Percentiles rank a stretch among this genome's conserved stretches.
Conservation (phyloP, 2,113 vertebrate species). For the Microcebus ravelobensis region DNA sequence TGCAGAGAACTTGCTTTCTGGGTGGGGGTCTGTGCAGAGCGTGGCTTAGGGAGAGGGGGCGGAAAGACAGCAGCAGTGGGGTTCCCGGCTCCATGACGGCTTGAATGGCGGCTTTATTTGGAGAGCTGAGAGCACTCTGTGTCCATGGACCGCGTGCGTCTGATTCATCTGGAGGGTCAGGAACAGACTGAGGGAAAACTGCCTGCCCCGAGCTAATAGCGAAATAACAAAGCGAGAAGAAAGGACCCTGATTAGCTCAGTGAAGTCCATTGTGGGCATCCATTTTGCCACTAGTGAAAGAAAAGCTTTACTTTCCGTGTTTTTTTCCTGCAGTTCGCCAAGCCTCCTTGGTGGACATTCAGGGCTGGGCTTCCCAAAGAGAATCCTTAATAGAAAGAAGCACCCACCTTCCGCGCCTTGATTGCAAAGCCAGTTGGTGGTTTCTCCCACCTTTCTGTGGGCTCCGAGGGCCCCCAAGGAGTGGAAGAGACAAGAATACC, state of each 20-base stretch:
- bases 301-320: not conserved
- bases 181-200: not conserved
- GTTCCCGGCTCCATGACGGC: not conserved
- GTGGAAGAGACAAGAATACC: not conserved
- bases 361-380: not conserved
- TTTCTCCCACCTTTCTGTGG: not conserved
- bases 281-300: not conserved
- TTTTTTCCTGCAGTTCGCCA: not conserved
- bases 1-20: not conserved
- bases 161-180: not conserved
- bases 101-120: constrained; percentile 34
- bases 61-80: not conserved
- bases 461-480: fast-evolving
- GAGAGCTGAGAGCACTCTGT: not conserved
- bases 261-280: not conserved
- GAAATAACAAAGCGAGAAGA: constrained; percentile 11
- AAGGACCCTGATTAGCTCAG: constrained; percentile 44
- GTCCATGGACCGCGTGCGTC: not conserved
- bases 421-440: not conserved
- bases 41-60: not conserved
- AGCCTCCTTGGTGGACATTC: not conserved
- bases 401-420: not conserved
- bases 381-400: not conserved
- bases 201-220: not conserved
- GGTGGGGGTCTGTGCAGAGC: not conserved